Evolutionary conservation across 2,113 vertebrate species (phyloP).

Genomic region (Sinosuthora webbiana): DNA sequence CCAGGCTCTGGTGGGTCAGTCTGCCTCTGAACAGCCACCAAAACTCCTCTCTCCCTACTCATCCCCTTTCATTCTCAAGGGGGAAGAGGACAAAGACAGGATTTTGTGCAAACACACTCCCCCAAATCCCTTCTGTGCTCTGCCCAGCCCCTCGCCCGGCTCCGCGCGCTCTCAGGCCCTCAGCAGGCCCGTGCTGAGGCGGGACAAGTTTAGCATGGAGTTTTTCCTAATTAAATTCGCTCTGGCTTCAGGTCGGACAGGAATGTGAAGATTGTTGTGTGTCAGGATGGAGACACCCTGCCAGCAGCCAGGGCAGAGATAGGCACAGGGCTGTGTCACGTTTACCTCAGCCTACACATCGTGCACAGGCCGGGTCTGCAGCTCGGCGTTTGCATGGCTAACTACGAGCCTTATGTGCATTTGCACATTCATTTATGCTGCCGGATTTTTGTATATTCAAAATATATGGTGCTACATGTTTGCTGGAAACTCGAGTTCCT

Average conservation of each 20-base stretch:
- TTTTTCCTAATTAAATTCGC: constrained; percentile 17
- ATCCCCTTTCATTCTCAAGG: not conserved
- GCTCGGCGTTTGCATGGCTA: not conserved
- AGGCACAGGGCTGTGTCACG: not conserved
- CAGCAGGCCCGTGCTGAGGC: not conserved
- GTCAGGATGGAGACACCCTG: constrained; percentile 34
- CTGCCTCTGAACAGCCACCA: not conserved
- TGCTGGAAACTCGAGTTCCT: not conserved
- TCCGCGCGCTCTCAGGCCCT: not conserved
- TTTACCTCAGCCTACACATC: not conserved
- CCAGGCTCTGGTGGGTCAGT: not conserved
- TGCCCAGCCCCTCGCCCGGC: not conserved
- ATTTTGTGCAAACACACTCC: not conserved
- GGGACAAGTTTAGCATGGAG: not conserved
- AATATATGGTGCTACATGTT: not conserved
- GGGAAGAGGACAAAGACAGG: not conserved
- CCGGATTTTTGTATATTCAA: not conserved
- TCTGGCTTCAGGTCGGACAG: not conserved
- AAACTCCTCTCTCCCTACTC: not conserved
- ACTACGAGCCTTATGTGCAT: not conserved
- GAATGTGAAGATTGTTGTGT: not conserved
- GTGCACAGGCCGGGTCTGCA: not conserved
- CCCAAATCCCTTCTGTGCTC: no score
- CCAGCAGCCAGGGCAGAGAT: constrained; percentile 5
- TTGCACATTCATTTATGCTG: not conserved